A percentile compares a stretch with the other conserved stretches of the same genome.
Evolutionary conservation across 2,888 invertebrate genomes (phyloP).

Genomic region (Acrobasis consociella): DNA sequence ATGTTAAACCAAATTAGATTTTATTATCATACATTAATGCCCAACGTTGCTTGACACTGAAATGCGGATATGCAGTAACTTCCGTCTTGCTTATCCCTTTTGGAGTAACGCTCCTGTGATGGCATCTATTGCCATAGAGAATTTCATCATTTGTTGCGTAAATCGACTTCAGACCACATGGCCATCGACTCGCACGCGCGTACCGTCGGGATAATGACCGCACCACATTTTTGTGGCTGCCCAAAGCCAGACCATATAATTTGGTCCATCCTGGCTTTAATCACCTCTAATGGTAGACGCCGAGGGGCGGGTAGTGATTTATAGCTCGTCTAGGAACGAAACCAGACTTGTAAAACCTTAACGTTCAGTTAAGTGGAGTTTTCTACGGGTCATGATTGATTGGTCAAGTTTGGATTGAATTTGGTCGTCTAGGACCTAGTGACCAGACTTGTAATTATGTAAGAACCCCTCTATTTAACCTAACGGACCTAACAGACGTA

Average conservation of each 20-base stretch:
- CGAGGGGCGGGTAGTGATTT: slow-evolving; percentile 62
- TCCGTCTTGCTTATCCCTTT: too few relatives aligned
- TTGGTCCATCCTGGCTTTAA: slow-evolving; percentile 74
- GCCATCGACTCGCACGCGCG: slow-evolving; percentile 32
- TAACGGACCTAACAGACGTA: too few relatives aligned
- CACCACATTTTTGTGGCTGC: slow-evolving; percentile 55
- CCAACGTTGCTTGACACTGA: too few relatives aligned
- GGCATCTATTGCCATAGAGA: too few relatives aligned
- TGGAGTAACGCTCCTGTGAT: too few relatives aligned
- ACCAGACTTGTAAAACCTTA: slow-evolving; percentile 34
- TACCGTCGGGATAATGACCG: slow-evolving; percentile 60
- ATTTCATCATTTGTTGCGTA: neutral
- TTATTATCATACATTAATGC: too few relatives aligned
- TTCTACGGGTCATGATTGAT: neutral
- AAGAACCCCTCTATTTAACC: too few relatives aligned
- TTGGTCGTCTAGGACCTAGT: neutral
- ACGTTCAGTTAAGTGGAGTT: neutral
- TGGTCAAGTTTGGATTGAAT: neutral
- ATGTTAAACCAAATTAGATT: too few relatives aligned
- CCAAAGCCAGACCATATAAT: slow-evolving; percentile 66
- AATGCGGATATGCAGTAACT: too few relatives aligned
- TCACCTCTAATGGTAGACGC: slow-evolving; percentile 65
- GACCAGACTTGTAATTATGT: too few relatives aligned
- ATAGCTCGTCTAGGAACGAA: slow-evolving; percentile 49
- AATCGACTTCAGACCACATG: slow-evolving; percentile 5